These are phyloP conservation scores for Catocala nupta DNA, from an alignment of 2,888 invertebrate species.

Conservation along the genomic window DNA sequence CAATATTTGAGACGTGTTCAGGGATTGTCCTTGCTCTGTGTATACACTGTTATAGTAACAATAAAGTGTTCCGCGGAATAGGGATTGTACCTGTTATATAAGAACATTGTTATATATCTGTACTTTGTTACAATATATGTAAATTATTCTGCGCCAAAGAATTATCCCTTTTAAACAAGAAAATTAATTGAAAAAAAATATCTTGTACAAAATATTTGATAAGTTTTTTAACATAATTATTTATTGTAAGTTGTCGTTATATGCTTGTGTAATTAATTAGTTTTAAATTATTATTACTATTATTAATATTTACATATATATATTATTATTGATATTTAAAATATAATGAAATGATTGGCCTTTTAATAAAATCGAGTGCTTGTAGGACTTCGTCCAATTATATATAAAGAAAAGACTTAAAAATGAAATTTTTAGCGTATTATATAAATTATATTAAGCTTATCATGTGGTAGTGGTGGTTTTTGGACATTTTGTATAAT, in stretches of 20 bases:
- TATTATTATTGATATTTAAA: conserved; percentile 29
- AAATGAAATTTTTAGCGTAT: conserved; percentile 75
- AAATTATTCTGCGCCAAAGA: no score
- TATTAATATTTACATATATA: conserved; percentile 35
- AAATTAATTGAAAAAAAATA: no score
- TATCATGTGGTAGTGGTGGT: conserved; percentile 45
- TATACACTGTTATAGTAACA: no score
- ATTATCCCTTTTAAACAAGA: no score
- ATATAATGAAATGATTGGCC: conserved; percentile 71
- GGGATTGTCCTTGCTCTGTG: no score
- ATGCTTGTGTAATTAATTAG: conserved; percentile 55
- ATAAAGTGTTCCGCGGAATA: no score
- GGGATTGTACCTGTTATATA: no score
- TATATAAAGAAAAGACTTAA: conserved; percentile 80
- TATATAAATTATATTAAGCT: conserved; percentile 56
- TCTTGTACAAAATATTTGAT: conserved; percentile 50
- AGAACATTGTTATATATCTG: no score
- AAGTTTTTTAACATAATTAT: conserved; percentile 45
- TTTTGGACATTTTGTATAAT: conserved; percentile 22
- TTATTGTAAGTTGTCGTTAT: conserved; percentile 57
- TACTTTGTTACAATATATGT: no score
- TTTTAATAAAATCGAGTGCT: conserved; percentile 80
- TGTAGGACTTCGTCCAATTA: conserved; percentile 79
- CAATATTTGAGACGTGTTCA: no score
- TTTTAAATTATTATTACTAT: conserved; percentile 35